Percentiles rank a stretch among this genome's conserved stretches.
These are phyloP conservation scores for Conistra vaccinii DNA, from an alignment of 2,888 invertebrate genomes.

Conservation along the genomic window DNA sequence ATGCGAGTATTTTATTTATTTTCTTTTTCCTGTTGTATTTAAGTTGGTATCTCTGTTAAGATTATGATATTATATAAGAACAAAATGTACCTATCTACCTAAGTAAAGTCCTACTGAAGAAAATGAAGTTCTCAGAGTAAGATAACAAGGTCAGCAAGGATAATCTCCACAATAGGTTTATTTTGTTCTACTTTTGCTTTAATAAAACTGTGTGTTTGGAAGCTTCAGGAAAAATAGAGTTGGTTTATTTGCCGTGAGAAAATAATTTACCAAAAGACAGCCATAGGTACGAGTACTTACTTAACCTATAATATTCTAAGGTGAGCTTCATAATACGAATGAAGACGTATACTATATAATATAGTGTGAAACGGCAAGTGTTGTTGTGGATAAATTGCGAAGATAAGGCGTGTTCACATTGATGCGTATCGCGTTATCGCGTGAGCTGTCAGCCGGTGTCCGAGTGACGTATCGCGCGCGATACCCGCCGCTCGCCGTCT, in stretches of 20 bases:
- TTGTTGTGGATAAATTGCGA: constrained; percentile 60
- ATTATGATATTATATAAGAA: neutral
- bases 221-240: neutral
- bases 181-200: neutral
- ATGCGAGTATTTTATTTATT: neutral
- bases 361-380: neutral
- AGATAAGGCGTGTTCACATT: constrained; percentile 73
- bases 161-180: neutral
- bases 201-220: neutral
- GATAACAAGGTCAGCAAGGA: neutral
- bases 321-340: neutral
- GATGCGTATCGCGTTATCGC: constrained; percentile 67
- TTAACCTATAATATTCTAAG: neutral
- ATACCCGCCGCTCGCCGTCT: constrained; percentile 15
- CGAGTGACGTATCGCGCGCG: constrained; percentile 69
- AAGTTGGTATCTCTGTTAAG: neutral
- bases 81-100: neutral
- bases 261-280: neutral
- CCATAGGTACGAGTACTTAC: too few species aligned
- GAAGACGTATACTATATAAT: neutral
- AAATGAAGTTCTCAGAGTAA: neutral
- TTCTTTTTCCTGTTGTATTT: constrained; percentile 8
- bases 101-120: neutral
- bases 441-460: constrained; percentile 65
- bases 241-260: neutral